phyloP scores from a whole-genome alignment of 2,797 vertebrate species.

The Salmo trutta region DNA sequence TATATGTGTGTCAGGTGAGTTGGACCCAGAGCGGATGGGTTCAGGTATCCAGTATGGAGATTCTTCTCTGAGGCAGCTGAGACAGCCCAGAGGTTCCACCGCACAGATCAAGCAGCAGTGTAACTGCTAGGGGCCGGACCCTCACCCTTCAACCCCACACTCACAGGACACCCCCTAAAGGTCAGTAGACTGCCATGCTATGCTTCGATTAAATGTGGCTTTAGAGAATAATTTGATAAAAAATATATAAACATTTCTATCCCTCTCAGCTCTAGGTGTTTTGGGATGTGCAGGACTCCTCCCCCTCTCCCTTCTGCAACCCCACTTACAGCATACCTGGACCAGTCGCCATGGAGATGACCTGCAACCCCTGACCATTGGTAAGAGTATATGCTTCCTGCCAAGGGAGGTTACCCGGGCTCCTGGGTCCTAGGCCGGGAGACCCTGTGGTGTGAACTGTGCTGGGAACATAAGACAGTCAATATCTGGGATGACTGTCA shows the following conservation, averaged over 20 bases:
- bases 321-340: slow-evolving; percentile 38
- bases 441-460: slow-evolving; percentile 41
- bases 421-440: slow-evolving; percentile 48
- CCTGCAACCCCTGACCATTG: slow-evolving; percentile 58
- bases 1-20: slow-evolving; percentile 75
- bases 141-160: slow-evolving; percentile 40
- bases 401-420: slow-evolving; percentile 47
- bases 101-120: slow-evolving; percentile 86
- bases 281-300: slow-evolving; percentile 62
- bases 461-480: slow-evolving; percentile 19
- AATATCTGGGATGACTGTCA: slow-evolving; percentile 16
- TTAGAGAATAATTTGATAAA: no score
- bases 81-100: slow-evolving; percentile 83
- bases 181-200: slow-evolving; percentile 48
- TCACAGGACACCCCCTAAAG: slow-evolving; percentile 62
- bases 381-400: slow-evolving; percentile 37
- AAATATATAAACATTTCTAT: no score
- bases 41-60: slow-evolving; percentile 94
- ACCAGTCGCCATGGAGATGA: slow-evolving; percentile 45
- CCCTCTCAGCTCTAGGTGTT: slow-evolving; percentile 66
- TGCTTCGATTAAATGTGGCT: neutral
- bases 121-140: slow-evolving; percentile 80
- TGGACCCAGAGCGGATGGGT: slow-evolving; percentile 94
- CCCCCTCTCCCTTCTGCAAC: slow-evolving; percentile 1
- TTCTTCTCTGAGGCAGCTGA: slow-evolving; percentile 84